phyloP scores from a whole-genome alignment of 2,888 invertebrate species.

The Laspeyria flexula region DNA sequence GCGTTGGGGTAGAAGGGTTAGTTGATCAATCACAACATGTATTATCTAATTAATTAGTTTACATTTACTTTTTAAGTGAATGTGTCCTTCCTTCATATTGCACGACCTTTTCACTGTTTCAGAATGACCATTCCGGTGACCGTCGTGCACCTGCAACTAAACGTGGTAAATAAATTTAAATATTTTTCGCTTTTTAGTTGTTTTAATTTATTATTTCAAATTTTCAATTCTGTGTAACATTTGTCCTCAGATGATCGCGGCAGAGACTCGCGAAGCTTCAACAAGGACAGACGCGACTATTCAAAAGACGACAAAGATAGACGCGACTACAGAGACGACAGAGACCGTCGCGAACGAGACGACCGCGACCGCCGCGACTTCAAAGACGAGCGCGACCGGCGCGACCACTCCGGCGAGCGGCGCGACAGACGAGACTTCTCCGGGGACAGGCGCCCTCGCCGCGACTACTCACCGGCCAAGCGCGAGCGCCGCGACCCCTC shows the following conservation, averaged over 20 bases:
- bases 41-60: no score
- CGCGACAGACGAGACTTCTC: conserved; percentile 31
- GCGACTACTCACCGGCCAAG: conserved; percentile 1
- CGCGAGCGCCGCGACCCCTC: conserved; percentile 15
- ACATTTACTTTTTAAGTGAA: no score
- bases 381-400: conserved; percentile 36
- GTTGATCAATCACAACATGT: not conserved
- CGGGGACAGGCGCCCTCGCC: conserved; percentile 26
- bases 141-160: conserved; percentile 71
- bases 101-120: conserved; percentile 33
- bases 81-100: no score
- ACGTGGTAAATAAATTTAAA: conserved; percentile 76
- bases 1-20: conserved; percentile 76
- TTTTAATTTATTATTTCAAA: not conserved
- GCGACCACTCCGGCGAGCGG: conserved; percentile 33
- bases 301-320: conserved; percentile 64
- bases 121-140: conserved; percentile 80
- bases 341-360: conserved; percentile 30
- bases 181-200: not conserved
- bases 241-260: conserved; percentile 66
- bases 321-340: conserved; percentile 53
- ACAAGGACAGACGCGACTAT: conserved; percentile 71
- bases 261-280: conserved; percentile 74
- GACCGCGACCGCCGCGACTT: conserved; percentile 47
- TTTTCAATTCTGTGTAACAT: not conserved